Conservation (phyloP, 2,888 invertebrate genomes). For the Atrina japonica region DNA sequence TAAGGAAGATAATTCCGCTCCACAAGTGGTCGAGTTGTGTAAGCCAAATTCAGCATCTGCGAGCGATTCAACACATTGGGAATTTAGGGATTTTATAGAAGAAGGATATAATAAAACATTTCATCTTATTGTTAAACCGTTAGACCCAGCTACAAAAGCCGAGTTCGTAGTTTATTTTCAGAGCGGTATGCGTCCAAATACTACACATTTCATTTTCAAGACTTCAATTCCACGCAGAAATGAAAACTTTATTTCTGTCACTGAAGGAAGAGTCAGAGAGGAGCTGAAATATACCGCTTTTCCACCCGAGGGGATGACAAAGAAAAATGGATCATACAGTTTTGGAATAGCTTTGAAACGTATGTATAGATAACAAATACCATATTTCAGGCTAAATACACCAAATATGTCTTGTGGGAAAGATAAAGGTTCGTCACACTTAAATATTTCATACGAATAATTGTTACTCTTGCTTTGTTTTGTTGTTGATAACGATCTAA, state of each 20-base stretch:
- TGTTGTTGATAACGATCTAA: constrained; percentile 64
- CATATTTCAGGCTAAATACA: too few relatives aligned
- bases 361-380: constrained; percentile 57
- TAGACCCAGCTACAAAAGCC: constrained; percentile 30
- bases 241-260: constrained; percentile 45
- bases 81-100: too few relatives aligned
- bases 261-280: constrained; percentile 48
- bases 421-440: too few relatives aligned
- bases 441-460: background rate
- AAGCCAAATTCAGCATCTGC: constrained; percentile 28
- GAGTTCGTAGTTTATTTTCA: constrained; percentile 56
- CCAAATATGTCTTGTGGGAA: too few relatives aligned
- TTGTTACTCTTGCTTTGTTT: constrained; percentile 13
- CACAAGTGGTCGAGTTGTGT: constrained; percentile 25
- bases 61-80: constrained; percentile 47
- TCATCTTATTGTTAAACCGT: too few relatives aligned
- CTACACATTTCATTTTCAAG: constrained; percentile 70
- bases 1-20: constrained; percentile 41
- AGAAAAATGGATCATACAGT: constrained; percentile 75
- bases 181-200: constrained; percentile 73
- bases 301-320: constrained; percentile 69
- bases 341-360: constrained; percentile 73
- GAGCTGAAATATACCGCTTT: constrained; percentile 70
- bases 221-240: constrained; percentile 65
- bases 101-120: too few relatives aligned